Conservation (phyloP, 2,888 invertebrate species). For the Hemistola chrysoprasaria region DNA sequence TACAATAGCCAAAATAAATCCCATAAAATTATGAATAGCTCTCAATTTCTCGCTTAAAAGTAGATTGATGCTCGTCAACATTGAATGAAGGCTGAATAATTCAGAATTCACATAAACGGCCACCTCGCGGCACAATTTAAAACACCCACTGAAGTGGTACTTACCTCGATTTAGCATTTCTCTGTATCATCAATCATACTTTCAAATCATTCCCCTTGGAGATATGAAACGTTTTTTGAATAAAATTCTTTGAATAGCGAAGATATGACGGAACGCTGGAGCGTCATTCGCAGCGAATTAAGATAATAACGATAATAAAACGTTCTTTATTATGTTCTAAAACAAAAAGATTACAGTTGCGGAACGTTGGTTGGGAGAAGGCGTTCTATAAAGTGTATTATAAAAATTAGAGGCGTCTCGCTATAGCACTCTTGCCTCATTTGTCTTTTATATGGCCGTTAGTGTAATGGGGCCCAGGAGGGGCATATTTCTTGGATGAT, state of each 20-base stretch:
- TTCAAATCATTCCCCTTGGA: slow-evolving; percentile 49
- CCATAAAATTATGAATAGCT: slow-evolving; percentile 19
- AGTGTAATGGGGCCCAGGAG: slow-evolving; percentile 53
- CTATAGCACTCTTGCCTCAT: slow-evolving; percentile 53
- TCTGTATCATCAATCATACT: slow-evolving; percentile 61
- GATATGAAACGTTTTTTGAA: slow-evolving; percentile 50
- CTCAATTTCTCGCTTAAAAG: slow-evolving; percentile 25
- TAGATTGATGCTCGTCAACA: slow-evolving; percentile 31
- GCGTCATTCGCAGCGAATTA: slow-evolving; percentile 38
- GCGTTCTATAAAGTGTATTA: slow-evolving; percentile 43
- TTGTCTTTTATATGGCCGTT: slow-evolving; percentile 61
- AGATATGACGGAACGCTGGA: slow-evolving; percentile 36
- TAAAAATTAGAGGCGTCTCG: slow-evolving; percentile 47
- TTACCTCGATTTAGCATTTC: slow-evolving; percentile 47
- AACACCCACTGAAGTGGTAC: slow-evolving; percentile 45
- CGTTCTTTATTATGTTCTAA: slow-evolving; percentile 42
- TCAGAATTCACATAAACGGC: slow-evolving; percentile 32
- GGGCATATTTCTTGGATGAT: slow-evolving; percentile 51
- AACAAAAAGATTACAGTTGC: slow-evolving; percentile 32
- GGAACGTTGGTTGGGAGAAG: slow-evolving; percentile 19
- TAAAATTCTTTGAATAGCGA: slow-evolving; percentile 45
- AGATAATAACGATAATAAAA: slow-evolving; percentile 35
- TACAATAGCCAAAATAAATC: too few species aligned
- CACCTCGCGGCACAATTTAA: slow-evolving; percentile 43
- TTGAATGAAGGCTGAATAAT: slow-evolving; percentile 34